Base-by-base conservation (phyloP, 2,888 invertebrate genomes). In the Gymnocheta viridis region DNA sequence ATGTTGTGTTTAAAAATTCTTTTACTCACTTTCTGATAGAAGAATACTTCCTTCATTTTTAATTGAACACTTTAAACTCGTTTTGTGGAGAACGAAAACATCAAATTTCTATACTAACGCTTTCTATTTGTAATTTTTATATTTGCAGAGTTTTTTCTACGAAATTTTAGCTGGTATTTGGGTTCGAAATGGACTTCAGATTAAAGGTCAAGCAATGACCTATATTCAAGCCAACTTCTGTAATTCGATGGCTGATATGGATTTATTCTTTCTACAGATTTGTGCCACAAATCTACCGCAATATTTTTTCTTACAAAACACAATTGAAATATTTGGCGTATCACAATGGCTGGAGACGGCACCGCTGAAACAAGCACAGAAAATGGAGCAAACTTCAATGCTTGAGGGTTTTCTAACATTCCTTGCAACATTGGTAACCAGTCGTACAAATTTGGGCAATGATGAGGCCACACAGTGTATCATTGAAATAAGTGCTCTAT, bases 151-250 rank as follows among this genome's bases (percentile, higher is more conserved):
- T 82, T 96, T 97, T 14, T 98, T 98, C 92, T 97, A 98, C 92
- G 99, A 99, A 94, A 98, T 99, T 88, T 93, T 98, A 82, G 96
- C 96, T 83, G 97, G 97, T 9, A 94, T 98, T 89, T 99, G 99
- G 99, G 98, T 98, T 70, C 95, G 99, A 86, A 99, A 99, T 93
- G 99, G 99, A 0, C 93, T 98, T 10, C 98, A 98, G 93, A 98
- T 99, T 90, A 98, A 97, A 92, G 98, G 98, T n/a, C 99, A 99
- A 93, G 98, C 98, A 41, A 98, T 98, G 98, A 98, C 98, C 19
- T 99, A 99, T 92, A 97, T 98, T 89, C 99, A 99, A 92, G 98
- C 98, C 88, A 98, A 99, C 93, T 99, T 99, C 93, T 99, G 98
- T 93, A 98, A 98, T 93, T 98, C 98, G 12, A 98, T 99, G 97